These are phyloP conservation scores for Campoplex capitator DNA, from an alignment of 2,888 invertebrate genomes.

Conservation along the genomic window DNA sequence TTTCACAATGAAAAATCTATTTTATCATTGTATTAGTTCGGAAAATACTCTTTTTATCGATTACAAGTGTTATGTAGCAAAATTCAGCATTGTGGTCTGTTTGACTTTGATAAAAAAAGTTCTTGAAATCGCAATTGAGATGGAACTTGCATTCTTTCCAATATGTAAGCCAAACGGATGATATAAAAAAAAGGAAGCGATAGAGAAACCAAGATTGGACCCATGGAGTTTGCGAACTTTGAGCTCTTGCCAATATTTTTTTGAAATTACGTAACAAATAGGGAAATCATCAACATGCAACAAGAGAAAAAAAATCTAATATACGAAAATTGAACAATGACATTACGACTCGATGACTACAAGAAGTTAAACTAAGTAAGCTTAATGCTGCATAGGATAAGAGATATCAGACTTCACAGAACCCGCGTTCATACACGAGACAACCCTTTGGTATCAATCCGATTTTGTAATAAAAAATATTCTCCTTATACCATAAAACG, in stretches of 20 bases:
- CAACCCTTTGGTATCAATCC: background rate
- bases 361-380: background rate
- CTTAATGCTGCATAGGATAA: background rate
- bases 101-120: background rate
- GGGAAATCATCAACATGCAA: slow-evolving; percentile 20
- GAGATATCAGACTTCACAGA: too few species aligned
- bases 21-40: background rate
- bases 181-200: background rate
- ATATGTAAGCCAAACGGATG: slow-evolving; percentile 7
- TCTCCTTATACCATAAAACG: background rate
- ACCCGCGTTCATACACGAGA: background rate
- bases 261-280: slow-evolving; percentile 31
- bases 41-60: background rate
- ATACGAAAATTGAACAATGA: slow-evolving; percentile 21
- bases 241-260: slow-evolving; percentile 69
- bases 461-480: background rate
- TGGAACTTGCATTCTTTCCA: background rate
- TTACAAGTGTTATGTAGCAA: background rate
- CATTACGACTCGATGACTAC: slow-evolving; percentile 30
- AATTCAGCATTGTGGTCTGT: background rate
- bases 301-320: background rate
- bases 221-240: slow-evolving; percentile 17
- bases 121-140: background rate
- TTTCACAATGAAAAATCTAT: too few species aligned
- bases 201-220: slow-evolving; percentile 8